These are phyloP conservation scores for Scaptomyza reducta DNA, from an alignment of 2,888 invertebrate species.

Conservation along the genomic window DNA sequence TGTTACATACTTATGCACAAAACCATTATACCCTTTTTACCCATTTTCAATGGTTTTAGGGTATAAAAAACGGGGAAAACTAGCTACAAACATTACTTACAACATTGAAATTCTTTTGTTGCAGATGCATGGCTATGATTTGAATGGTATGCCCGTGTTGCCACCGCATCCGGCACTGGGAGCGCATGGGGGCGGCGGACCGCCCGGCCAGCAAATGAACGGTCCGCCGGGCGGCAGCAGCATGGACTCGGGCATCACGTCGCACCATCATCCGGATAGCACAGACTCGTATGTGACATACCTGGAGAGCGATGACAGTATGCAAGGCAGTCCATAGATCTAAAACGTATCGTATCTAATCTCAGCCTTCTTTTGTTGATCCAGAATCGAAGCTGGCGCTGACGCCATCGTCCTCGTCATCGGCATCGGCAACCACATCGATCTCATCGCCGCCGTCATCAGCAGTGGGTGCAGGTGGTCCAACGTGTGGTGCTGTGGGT, in stretches of 20 bases:
- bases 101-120: no score
- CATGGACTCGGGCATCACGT: constrained; percentile 85
- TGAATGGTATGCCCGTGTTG: constrained; percentile 86
- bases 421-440: constrained; percentile 77
- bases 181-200: constrained; percentile 85
- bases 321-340: constrained; percentile 89
- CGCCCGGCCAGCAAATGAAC: constrained; percentile 85
- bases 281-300: constrained; percentile 96
- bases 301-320: constrained; percentile 94
- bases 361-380: constrained; percentile 84
- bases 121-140: constrained; percentile 96
- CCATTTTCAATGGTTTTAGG: no score
- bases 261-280: constrained; percentile 90
- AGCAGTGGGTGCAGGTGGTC: constrained; percentile 30
- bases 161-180: constrained; percentile 83
- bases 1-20: no score
- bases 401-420: constrained; percentile 80
- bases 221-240: constrained; percentile 85
- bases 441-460: constrained; percentile 79
- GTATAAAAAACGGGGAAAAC: no score
- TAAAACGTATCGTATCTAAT: constrained; percentile 83
- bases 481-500: neutral
- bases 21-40: no score
- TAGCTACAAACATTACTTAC: no score
- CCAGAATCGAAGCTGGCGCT: constrained; percentile 84